Conservation (phyloP, 2,888 invertebrate genomes). For the Archips crataeganus region DNA sequence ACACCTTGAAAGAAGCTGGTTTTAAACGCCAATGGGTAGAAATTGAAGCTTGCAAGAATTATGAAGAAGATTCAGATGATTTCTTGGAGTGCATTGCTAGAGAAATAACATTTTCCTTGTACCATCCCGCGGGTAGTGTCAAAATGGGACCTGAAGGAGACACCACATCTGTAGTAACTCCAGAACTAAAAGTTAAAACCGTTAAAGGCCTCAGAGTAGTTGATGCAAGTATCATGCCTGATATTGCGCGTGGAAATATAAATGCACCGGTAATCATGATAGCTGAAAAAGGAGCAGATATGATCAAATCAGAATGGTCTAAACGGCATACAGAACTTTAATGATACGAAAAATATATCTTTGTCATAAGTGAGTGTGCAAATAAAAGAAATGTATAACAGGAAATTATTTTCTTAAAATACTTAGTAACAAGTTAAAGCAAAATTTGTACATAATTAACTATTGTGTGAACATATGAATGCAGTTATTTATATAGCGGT, state of each 20-base stretch:
- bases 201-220: constrained; percentile 84
- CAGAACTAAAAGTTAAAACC: constrained; percentile 83
- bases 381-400: constrained; percentile 1
- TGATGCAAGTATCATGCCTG: constrained; percentile 89
- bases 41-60: constrained; percentile 61
- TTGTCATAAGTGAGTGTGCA: neutral
- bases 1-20: constrained; percentile 59
- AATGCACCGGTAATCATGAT: constrained; percentile 88
- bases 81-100: constrained; percentile 62
- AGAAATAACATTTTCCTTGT: constrained; percentile 80
- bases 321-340: constrained; percentile 61
- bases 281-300: constrained; percentile 88
- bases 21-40: constrained; percentile 67
- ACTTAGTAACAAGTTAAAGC: neutral
- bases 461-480: neutral
- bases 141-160: constrained; percentile 86
- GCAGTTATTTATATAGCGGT: too few species aligned
- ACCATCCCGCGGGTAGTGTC: constrained; percentile 89
- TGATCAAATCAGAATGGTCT: constrained; percentile 86
- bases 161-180: constrained; percentile 82
- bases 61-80: constrained; percentile 57
- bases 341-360: neutral
- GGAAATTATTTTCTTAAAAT: neutral
- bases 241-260: constrained; percentile 86
- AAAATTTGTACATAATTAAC: neutral